Evolutionary conservation across 2,113 vertebrate genomes (phyloP).

Genomic region (Trogon surrucura): DNA sequence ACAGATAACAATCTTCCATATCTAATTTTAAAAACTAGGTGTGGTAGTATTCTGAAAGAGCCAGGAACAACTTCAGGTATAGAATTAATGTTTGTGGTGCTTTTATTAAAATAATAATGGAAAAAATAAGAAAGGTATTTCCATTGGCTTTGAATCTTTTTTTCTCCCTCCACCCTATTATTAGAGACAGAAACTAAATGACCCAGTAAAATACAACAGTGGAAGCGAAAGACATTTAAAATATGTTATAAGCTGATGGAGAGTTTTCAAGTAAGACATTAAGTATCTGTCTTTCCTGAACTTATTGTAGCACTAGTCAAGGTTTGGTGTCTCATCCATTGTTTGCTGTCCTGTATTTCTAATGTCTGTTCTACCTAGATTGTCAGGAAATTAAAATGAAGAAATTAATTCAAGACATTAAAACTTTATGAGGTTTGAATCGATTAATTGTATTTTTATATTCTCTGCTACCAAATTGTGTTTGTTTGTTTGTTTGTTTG

Average conservation of each 20-base stretch:
- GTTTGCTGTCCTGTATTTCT: not conserved
- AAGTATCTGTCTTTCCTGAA: not conserved
- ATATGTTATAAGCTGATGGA: not conserved
- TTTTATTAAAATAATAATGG: not conserved
- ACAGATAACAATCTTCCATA: not conserved
- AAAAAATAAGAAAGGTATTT: not conserved
- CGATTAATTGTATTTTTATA: not conserved
- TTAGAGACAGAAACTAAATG: not conserved
- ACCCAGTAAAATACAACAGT: not conserved
- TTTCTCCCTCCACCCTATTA: accelerated
- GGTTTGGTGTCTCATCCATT: not conserved
- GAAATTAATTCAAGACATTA: not conserved
- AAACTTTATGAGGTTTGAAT: not conserved
- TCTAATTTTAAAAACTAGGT: not conserved
- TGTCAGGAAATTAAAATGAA: not conserved
- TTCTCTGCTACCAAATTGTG: not conserved
- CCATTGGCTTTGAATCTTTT: not conserved
- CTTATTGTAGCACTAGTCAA: not conserved
- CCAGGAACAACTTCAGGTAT: not conserved
- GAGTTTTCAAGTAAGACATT: not conserved
- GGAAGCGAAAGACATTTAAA: not conserved
- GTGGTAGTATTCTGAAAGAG: not conserved
- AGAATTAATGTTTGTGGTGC: not conserved
- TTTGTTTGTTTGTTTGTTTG: not conserved
- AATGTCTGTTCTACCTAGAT: not conserved